These are phyloP conservation scores for Psilopogon haemacephalus DNA, from an alignment of 2,113 vertebrate species.

Conservation along the genomic window DNA sequence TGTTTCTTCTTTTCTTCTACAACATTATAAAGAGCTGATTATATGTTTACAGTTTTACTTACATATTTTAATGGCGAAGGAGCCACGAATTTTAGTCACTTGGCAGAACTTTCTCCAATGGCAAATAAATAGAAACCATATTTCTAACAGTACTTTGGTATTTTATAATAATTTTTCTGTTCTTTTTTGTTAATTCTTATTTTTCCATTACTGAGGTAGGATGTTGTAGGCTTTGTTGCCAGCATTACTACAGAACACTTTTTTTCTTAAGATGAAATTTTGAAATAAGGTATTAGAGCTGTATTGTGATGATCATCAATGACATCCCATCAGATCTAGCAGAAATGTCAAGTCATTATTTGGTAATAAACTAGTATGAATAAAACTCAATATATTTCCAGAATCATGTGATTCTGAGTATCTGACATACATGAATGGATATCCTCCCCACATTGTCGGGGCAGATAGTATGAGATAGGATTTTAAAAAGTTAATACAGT, in stretches of 20 bases:
- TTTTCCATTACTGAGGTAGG: not conserved
- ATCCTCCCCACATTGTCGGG: no score
- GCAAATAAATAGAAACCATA: not conserved
- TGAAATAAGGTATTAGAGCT: not conserved
- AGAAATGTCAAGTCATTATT: not conserved
- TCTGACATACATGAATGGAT: not conserved
- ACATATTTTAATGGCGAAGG: not conserved
- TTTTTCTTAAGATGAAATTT: not conserved
- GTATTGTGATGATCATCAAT: not conserved
- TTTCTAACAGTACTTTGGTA: not conserved
- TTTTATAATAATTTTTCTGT: not conserved
- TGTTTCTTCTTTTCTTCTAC: not conserved
- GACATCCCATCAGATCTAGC: not conserved
- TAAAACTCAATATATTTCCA: not conserved
- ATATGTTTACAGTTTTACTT: not conserved
- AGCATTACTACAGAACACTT: not conserved
- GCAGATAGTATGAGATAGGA: no score
- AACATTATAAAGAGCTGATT: not conserved
- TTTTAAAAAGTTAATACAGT: no score
- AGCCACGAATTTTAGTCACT: not conserved
- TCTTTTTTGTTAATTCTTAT: not conserved
- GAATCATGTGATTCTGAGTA: not conserved
- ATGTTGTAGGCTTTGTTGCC: not conserved
- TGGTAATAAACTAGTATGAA: not conserved
- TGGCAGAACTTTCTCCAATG: not conserved